Base-by-base conservation (phyloP, 2,113 vertebrate species). In the Falcunculus frontatus region DNA sequence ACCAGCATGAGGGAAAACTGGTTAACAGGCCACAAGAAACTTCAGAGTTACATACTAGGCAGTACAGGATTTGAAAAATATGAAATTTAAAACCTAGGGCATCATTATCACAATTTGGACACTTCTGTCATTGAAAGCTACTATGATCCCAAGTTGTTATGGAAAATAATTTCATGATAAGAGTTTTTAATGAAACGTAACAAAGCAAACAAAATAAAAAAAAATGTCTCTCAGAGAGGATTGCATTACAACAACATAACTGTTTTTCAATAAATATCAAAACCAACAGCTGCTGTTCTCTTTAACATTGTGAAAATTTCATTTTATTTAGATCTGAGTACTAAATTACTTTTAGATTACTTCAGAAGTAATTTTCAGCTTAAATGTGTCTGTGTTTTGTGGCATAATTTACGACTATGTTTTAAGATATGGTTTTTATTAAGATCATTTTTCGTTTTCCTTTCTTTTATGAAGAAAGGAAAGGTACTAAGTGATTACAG, bases 191-290 rank as follows among this genome's bases (percentile, higher is more conserved):
- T 64, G 84, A 84, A 97, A 91, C 16, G 32, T 53, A 95, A 72
- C 32, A 96, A 94, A 88, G 8, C 15, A 88, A 76, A 70, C 21
- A 56, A 68, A 21, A 57, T 37, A 9, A 46, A 87, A 79, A 79
- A 80, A 63, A 65, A 33, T 41, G 25, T 92, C 63, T 94, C 10
- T 53, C 37, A 89, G 70, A 89, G 15, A 87, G 23, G 8, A 85
- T 4, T 92, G 35, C 5, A 35, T 84, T 90, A 56, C 19, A 95
- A 21, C 25, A 92, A 12, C 47, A 93, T 32, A 96, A 97, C 75
- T 81, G 27, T 87, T 97, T 97, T 94, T 87, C 77, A 87, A 73
- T 96, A 97, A 96, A 96, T 85, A 89, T 95, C 90, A 72, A 96
- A 96, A 83, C 12, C 26, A 97, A 89, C 68, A 95, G 80, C 92